Evolutionary conservation across 2,888 invertebrate genomes (phyloP).

Genomic region (Balanococcus diminutus): DNA sequence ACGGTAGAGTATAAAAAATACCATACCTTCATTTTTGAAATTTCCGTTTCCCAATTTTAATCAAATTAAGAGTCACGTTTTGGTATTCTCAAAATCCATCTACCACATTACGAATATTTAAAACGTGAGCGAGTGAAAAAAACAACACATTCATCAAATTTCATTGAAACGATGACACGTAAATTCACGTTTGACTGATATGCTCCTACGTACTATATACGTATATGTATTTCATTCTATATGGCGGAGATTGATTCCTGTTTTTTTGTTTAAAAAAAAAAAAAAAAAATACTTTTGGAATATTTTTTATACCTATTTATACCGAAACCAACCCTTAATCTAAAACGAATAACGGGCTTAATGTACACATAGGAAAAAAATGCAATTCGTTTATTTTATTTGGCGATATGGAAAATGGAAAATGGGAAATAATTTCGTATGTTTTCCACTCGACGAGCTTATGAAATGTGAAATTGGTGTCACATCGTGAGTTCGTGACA

Average conservation of each 20-base stretch:
- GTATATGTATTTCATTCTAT: background rate
- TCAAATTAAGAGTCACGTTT: background rate
- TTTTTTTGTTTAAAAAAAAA: no score
- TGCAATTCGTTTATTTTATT: background rate
- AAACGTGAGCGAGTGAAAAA: background rate
- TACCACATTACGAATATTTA: background rate
- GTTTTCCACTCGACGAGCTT: background rate
- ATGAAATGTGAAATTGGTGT: constrained; percentile 29
- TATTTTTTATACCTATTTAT: constrained; percentile 3
- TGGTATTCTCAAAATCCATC: background rate
- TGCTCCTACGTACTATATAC: background rate
- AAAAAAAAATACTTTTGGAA: no score
- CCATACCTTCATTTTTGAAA: no score
- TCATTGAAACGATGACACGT: background rate
- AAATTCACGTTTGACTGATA: background rate
- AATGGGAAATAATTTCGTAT: constrained; percentile 31
- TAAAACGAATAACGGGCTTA: constrained; percentile 12
- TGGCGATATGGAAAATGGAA: constrained; percentile 19
- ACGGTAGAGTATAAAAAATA: no score
- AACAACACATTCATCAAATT: background rate
- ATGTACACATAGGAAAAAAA: background rate
- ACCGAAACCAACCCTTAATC: background rate
- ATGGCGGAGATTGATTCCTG: constrained; percentile 16
- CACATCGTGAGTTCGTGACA: background rate
- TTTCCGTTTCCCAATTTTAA: background rate